Evolutionary conservation across 2,888 invertebrate genomes (phyloP), one percentile per base, ranked within the genome.

Genomic region (Pyrgus malvae): DNA sequence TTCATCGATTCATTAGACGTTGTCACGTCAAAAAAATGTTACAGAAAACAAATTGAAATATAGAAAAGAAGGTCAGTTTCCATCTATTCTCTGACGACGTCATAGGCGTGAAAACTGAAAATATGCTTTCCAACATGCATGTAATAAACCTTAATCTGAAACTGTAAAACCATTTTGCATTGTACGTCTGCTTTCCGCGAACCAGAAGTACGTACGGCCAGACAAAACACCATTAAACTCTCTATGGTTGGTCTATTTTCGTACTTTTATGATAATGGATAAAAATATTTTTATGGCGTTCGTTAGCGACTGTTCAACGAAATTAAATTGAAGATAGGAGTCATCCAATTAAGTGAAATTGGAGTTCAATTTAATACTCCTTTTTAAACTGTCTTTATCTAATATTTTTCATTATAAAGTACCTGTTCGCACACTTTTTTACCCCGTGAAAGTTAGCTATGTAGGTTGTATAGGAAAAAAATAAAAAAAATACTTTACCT

Each of bases 111-210:
- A n/a, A n/a, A n/a, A n/a, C n/a, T 14, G 44, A 6, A 29, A 9
- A 19, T 19, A 31, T 19, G 17, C 11, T 17, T 29, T 8, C 41
- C 12, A 9, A 6, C 29, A 5, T 35, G 21, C 33, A 21, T 35
- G 35, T 8, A 46, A 35, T 46, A 33, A 46, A 46, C 46, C 46
- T 46, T 46, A 46, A 35, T 46, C 33, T 35, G 33, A 23, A n/a
- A 29, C 23, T 16, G 16, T 27, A 29, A 42, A 42, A 42, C 12
- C 21, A 41, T 27, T 17, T n/a, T 23, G 25, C 25, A 12, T 25
- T 41, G 41, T 41, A 14, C 9, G 23, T 12, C 12, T 11, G 29
- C 16, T 44, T 44, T 29, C 11, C 29, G 5, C 5, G 29, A 44
- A 44, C 17, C 19, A 19, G n/a, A 2, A 23, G 8, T 19, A 16